These are phyloP conservation scores for Myopa testacea DNA, from an alignment of 2,888 invertebrate genomes.

Conservation along the genomic window DNA sequence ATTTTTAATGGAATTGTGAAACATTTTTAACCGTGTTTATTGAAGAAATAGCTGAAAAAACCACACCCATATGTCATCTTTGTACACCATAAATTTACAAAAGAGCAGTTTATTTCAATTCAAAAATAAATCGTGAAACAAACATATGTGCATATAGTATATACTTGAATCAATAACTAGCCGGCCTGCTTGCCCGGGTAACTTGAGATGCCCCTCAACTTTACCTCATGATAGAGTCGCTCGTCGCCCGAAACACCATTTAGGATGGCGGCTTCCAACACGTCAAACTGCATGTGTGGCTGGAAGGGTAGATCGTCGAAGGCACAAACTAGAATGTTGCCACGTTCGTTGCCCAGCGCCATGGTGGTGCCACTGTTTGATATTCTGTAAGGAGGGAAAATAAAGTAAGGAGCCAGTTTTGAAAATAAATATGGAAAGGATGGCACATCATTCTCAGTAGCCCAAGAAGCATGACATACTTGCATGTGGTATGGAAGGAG, in stretches of 20 bases:
- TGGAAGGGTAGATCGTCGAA: slow-evolving; percentile 81
- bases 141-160: too few species aligned
- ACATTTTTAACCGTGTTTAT: too few species aligned
- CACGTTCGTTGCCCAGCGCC: slow-evolving; percentile 77
- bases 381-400: slow-evolving; percentile 68
- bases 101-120: too few species aligned
- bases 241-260: slow-evolving; percentile 76
- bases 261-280: slow-evolving; percentile 76
- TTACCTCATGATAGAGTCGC: slow-evolving; percentile 73
- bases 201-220: slow-evolving; percentile 70
- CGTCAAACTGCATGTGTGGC: slow-evolving; percentile 75
- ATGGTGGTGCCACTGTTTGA: slow-evolving; percentile 77
- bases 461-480: slow-evolving; percentile 48
- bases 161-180: too few species aligned
- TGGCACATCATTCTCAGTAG: too few species aligned
- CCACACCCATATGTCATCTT: too few species aligned
- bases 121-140: too few species aligned
- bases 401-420: background rate
- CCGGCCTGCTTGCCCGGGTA: slow-evolving; percentile 50
- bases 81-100: too few species aligned
- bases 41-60: too few species aligned
- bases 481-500: slow-evolving; percentile 56
- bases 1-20: background rate
- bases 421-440: too few species aligned
- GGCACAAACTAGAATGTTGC: slow-evolving; percentile 76